Conservation (phyloP, 2,113 vertebrate genomes). For the Clarias macrocephalus region DNA sequence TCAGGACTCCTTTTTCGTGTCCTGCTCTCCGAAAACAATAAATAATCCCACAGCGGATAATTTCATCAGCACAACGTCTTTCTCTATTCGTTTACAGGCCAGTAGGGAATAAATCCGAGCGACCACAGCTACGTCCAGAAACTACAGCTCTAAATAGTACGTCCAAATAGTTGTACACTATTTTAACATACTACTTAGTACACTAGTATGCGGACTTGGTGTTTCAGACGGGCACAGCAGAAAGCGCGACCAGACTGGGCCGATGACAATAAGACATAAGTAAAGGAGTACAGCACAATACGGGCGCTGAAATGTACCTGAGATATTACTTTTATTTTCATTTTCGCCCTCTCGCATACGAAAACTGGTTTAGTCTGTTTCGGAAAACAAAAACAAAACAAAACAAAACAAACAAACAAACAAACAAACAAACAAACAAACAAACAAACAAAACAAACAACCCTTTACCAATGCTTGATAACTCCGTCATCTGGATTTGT, state of each 20-base stretch:
- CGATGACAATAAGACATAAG: constrained; percentile 23
- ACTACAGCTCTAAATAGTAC: constrained; percentile 11
- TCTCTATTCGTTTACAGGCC: constrained; percentile 40
- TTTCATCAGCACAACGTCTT: constrained; percentile 55
- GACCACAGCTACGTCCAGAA: neutral
- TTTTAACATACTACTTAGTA: constrained; percentile 17
- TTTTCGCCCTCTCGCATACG: constrained; percentile 66
- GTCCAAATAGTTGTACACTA: constrained; percentile 5
- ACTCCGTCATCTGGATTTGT: constrained; percentile 14
- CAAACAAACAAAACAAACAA: neutral
- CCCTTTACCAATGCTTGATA: constrained; percentile 13
- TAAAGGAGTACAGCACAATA: constrained; percentile 50
- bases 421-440: neutral
- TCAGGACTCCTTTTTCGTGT: constrained; percentile 61
- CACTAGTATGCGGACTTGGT: neutral
- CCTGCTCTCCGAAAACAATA: constrained; percentile 64
- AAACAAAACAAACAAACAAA: neutral
- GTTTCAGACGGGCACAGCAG: constrained; percentile 35
- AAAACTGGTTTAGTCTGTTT: constrained; percentile 56
- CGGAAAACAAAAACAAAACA: constrained; percentile 6
- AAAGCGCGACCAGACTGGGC: constrained; percentile 36
- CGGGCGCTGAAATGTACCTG: constrained; percentile 78
- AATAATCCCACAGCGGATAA: constrained; percentile 66
- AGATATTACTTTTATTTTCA: constrained; percentile 73
- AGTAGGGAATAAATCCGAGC: constrained; percentile 19